Conservation (phyloP, 2,797 vertebrate species). For the Phylloscopus collybita region DNA sequence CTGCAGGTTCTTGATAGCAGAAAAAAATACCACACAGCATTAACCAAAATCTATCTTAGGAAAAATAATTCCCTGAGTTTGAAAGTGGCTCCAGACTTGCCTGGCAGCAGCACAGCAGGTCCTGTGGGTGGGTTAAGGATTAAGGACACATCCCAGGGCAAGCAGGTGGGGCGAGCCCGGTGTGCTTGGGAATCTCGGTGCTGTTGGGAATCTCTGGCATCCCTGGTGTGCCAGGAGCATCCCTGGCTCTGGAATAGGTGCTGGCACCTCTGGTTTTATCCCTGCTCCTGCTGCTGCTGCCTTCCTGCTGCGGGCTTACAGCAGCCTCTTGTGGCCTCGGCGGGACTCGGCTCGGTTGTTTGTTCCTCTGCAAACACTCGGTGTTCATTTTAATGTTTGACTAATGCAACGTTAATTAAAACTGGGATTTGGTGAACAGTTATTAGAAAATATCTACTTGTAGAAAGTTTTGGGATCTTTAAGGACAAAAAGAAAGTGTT, state of each 20-base stretch:
- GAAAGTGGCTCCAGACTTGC: background rate
- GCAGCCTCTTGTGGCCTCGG: slow-evolving; percentile 68
- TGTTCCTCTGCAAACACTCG: background rate
- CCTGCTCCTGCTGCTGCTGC: background rate
- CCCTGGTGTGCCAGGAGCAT: background rate
- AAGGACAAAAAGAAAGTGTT: background rate
- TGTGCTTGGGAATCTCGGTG: background rate
- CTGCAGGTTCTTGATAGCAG: background rate
- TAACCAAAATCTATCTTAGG: background rate
- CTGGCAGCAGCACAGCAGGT: background rate
- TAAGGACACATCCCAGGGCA: background rate
- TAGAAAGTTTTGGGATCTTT: background rate
- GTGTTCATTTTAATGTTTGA: background rate
- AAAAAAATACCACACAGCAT: background rate
- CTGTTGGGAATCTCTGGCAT: background rate
- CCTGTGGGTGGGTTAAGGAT: background rate
- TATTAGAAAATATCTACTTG: background rate
- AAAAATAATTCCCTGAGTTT: background rate
- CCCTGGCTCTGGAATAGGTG: background rate
- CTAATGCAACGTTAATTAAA: background rate
- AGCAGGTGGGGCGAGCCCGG: rapidly evolving
- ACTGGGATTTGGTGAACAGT: background rate
- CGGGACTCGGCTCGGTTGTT: background rate
- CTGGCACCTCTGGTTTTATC: background rate
- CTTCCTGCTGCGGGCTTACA: background rate